Base-by-base conservation (phyloP, 2,113 vertebrate species). In the Narcine bancroftii region DNA sequence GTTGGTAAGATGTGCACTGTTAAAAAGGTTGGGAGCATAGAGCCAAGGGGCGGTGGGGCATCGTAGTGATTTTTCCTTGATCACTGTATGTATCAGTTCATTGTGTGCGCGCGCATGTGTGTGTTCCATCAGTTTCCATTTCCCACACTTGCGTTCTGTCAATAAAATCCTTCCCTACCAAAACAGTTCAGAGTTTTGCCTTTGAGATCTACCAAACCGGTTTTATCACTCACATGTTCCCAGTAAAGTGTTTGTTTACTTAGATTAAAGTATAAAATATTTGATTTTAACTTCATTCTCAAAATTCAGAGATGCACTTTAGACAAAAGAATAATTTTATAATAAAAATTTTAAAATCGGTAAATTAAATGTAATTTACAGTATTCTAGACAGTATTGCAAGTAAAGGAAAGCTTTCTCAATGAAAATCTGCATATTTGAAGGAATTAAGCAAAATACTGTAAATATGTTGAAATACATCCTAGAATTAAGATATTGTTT, bases 281-380 rank as follows among this genome's bases (percentile, higher is more conserved):
- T 60, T 3, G 11, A 69, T 6, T 85, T 60, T 39, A 42, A 69
- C 60, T 71, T 91, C 3, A 69, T 91, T 91, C 63, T 91, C 71
- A 91, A 91, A 89, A 91, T 63, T 69, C 65, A 91, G 11, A 91
- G 45, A 71, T 39, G 26, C 89, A 91, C 26, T 69, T 47, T 69
- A 10, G 24, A 71, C 63, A 47, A 89, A 45, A 45, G 63, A 26
- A 71, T 71, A 69, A 47, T 69, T 71, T 42, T 69, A 42, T 26
- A 91, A 85, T 87, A 60, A 91, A 42, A 91, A 39, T 29, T 10
- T 33, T 69, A 29, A 42, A 91, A 39, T 36, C 39, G 10, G 39
- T n/a, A 33, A 69, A 71, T 87, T 87, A 63, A n/a, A 87, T 69
- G 69, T 69, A 26, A 66, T 91, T 91, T 91, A 47, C 65, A 91